phyloP scores from a whole-genome alignment of 1,140 invertebrate species.

The Psix sp. region DNA sequence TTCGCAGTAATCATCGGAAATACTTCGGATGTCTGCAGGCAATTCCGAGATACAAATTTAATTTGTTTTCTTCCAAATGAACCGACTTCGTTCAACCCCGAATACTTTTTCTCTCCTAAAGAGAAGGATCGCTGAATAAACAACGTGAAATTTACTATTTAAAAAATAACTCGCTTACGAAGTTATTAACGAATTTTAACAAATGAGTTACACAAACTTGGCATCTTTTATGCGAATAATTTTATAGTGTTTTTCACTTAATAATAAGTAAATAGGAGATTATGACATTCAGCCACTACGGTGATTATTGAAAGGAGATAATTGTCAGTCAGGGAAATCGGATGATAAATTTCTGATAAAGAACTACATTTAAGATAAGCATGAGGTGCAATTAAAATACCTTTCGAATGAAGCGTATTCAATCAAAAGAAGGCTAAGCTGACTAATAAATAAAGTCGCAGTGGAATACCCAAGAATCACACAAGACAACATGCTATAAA shows the following conservation, averaged over 20 bases:
- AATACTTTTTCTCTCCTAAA: no score
- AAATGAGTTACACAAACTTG: no score
- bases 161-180: no score
- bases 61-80: no score
- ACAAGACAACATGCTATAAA: constrained; percentile 18
- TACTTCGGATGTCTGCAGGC: no score
- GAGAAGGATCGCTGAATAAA: no score
- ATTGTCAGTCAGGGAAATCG: constrained; percentile 70
- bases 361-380: constrained; percentile 69
- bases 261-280: constrained; percentile 44
- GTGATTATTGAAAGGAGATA: constrained; percentile 61
- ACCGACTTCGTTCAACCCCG: no score
- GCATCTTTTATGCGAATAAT: not conserved
- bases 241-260: constrained; percentile 21
- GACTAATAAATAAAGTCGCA: constrained; percentile 45
- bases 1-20: no score
- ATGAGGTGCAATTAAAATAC: constrained; percentile 70
- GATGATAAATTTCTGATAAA: constrained; percentile 67
- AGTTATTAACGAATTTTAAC: no score
- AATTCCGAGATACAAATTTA: no score
- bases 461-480: constrained; percentile 40
- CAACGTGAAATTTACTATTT: no score
- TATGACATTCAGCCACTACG: constrained; percentile 59
- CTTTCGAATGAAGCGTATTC: constrained; percentile 65
- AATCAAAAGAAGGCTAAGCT: constrained; percentile 61